A percentile compares a stretch with the other conserved stretches of the same genome.
Evolutionary conservation across 2,888 invertebrate species (phyloP).

Genomic region (Philhelius pedissequus): DNA sequence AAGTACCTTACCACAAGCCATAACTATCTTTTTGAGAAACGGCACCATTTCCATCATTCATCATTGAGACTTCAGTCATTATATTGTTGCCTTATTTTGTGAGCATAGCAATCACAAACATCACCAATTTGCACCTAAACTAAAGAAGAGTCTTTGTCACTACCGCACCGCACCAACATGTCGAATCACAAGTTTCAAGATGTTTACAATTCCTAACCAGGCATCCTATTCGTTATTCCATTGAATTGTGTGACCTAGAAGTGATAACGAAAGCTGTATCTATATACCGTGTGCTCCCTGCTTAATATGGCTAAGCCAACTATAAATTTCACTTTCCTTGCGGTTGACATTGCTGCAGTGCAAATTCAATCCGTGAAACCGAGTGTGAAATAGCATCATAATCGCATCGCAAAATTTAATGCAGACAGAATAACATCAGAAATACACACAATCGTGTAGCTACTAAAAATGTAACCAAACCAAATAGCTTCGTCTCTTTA

Average conservation of each 20-base stretch:
- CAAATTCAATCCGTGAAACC: slow-evolving; percentile 67
- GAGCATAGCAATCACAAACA: slow-evolving; percentile 27
- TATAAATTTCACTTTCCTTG: slow-evolving; percentile 65
- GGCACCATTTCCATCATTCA: slow-evolving; percentile 52
- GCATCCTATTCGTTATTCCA: not conserved
- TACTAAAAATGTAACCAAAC: slow-evolving; percentile 24
- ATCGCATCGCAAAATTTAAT: slow-evolving; percentile 34
- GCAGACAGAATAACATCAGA: slow-evolving; percentile 31
- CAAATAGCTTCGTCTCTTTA: slow-evolving; percentile 24
- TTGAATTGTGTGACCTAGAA: slow-evolving; percentile 64
- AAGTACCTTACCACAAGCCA: not conserved
- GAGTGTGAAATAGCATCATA: slow-evolving; percentile 65
- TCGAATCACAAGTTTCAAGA: slow-evolving; percentile 4
- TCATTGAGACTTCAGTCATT: slow-evolving; percentile 28
- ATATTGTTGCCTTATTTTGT: slow-evolving; percentile 1
- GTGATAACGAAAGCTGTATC: slow-evolving; percentile 63
- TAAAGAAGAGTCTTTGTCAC: slow-evolving; percentile 8
- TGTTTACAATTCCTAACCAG: not conserved
- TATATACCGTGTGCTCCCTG: not conserved
- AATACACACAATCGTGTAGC: not conserved
- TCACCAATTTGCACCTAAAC: slow-evolving; percentile 49
- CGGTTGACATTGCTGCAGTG: slow-evolving; percentile 59
- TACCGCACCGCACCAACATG: too few species aligned
- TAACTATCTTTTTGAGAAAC: slow-evolving; percentile 11
- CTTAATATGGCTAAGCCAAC: slow-evolving; percentile 42